Evolutionary conservation across 2,888 invertebrate genomes (phyloP), one percentile per base, ranked within the genome.

Genomic region (Steromphala cineraria): DNA sequence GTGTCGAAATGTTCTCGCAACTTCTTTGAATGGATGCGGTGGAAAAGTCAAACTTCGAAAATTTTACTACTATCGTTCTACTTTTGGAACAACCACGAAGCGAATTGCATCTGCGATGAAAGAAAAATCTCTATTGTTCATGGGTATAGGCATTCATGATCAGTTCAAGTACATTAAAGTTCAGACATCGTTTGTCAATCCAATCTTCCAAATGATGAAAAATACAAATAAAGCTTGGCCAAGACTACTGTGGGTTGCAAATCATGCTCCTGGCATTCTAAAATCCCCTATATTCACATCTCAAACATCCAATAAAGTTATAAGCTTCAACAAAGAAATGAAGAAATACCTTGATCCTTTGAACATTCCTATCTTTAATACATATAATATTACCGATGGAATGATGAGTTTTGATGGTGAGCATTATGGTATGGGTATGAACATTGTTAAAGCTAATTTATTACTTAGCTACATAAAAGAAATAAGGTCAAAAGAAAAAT

Each of bases 251-350:
- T 84, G 82, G 84, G 67, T 78, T 17, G 36, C 80, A 40, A 75
- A 67, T n/a, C 82, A 83, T 71, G 80, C 84, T n/a, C 83, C 83
- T 46, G 84, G 84, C 0, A 62, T 84, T 36, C 17, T 84, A 67
- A 84, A 81, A 24, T 77, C 84, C 0, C 83, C 83, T 10, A 67
- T 80, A 7, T 24, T 82, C 21, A 55, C 56, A 24, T 75, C 53
- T 19, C 82, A 82, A 56, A 82, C 46, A 53, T 31, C 15, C 17
- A 79, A 82, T 0, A 82, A 77, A 31, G 75, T 81, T 1, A 36
- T 52, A 15, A 15, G 24, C 5, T 85, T 78, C 46, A 85, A 83
- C 67, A 55, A 24, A 0, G 28, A 80, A 21, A 78, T 83, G 0
- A n/a, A 36, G 2, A 19, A 31, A 7, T 76, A 78, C 52, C 40